Percentiles rank a stretch among this genome's conserved stretches.
These are phyloP conservation scores for Mesocentrotus franciscanus DNA, from an alignment of 53 echinoderm and acorn worm species.

Conservation along the genomic window DNA sequence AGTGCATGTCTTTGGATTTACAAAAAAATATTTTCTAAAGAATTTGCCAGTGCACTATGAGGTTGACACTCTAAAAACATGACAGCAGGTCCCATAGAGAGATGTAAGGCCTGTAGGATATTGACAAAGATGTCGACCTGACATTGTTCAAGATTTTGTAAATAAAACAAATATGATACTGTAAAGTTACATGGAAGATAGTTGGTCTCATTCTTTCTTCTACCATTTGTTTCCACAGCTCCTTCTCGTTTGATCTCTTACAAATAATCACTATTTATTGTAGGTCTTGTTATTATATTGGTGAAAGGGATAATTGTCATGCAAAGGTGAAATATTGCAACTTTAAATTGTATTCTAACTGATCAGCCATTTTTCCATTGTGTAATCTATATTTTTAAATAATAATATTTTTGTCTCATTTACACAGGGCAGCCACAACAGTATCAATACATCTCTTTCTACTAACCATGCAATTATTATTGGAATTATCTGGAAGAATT, in stretches of 20 bases:
- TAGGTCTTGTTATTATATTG: neutral
- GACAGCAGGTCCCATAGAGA: conserved; percentile 17
- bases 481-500: neutral
- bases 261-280: neutral
- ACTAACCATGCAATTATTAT: no score
- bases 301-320: neutral
- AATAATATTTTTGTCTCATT: no score
- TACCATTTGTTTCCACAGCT: neutral
- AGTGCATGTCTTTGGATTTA: no score
- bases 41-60: neutral
- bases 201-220: neutral
- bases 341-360: no score
- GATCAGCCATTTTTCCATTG: no score
- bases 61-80: neutral
- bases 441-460: no score
- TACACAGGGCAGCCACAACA: no score
- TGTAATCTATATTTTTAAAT: no score
- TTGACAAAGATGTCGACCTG: conserved; percentile 37
- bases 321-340: no score
- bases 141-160: conserved; percentile 25
- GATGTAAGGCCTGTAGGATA: conserved; percentile 15
- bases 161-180: conserved; percentile 21
- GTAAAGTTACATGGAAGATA: neutral
- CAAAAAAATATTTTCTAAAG: neutral
- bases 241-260: neutral